Conservation (phyloP, 92 coral and sea anemone species). For the Epizoanthus ramosus region DNA sequence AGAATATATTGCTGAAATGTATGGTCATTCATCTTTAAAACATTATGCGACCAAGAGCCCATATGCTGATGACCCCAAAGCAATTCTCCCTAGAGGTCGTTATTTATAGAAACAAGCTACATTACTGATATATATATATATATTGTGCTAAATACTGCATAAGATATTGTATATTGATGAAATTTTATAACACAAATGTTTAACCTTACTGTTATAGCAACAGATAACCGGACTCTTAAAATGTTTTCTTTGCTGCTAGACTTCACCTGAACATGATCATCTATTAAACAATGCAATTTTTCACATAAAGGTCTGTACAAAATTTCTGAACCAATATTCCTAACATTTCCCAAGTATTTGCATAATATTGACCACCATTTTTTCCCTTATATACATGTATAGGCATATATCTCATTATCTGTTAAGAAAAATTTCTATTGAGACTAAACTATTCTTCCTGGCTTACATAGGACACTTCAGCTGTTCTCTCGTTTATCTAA, state of each 20-base stretch:
- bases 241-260: background rate
- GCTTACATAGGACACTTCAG: background rate
- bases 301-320: background rate
- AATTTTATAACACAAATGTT: background rate
- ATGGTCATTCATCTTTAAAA: conserved; percentile 4
- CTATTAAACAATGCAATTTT: background rate
- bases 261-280: background rate
- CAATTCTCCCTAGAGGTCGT: background rate
- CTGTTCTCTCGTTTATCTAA: background rate
- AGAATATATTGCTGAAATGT: background rate
- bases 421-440: background rate
- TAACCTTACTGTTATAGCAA: background rate
- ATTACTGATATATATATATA: background rate
- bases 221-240: background rate
- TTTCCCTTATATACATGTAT: conserved; percentile 5
- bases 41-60: background rate
- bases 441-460: background rate
- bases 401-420: conserved; percentile 8
- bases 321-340: background rate
- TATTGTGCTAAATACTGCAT: background rate
- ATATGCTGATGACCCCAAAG: conserved; percentile 18
- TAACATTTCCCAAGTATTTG: background rate
- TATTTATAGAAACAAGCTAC: conserved; percentile 6
- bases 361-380: background rate
- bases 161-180: background rate